Base-by-base conservation (phyloP, 1,140 invertebrate species). In the Hypsibius dujardini region DNA sequence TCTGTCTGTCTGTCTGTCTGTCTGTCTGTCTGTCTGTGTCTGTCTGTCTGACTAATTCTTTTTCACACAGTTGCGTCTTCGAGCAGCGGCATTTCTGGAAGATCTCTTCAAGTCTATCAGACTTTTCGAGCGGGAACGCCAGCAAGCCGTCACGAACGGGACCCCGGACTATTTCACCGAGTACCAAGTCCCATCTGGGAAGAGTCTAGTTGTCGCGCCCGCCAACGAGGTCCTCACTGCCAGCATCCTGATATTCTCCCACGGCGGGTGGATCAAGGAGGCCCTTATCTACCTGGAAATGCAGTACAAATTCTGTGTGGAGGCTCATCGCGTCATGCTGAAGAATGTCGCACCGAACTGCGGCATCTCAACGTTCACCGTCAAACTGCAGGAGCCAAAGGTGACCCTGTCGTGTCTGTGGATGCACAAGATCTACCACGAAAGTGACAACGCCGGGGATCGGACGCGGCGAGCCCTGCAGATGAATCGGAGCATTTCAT, bases 391-490 rank as follows among this genome's bases (percentile, higher is more conserved):
- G 7, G 62, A 67, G 7, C 42, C 62, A 3, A 67, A 67, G 45
- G 45, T 42, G 45, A 67, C 62, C 7, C 12, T 7, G 3, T 14
- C 12, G 3, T 67, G 62, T 42, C 3, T 67, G 62, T 67, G 62
- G 62, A 3, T 67, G 62, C 62, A 67, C 62, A 7, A 42, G 3
- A 42, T 67, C 42, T 67, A 67, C 42, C 62, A 67, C 62, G 62
- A 14, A 12, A 67, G 62, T 42, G 62, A 67, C 45, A 67, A 42
- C 50, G 7, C 7, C 7, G 7, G 50, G 7, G 7, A 7, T 7
- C 50, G 50, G n/a, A n/a, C n/a, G n/a, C n/a, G n/a, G n/a, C n/a
- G n/a, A n/a, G n/a, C n/a, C n/a, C n/a, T n/a, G n/a, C n/a, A n/a
- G n/a, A n/a, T n/a, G n/a, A n/a, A n/a, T n/a, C n/a, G n/a, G n/a